These are phyloP conservation scores for Pogonomyrmex barbatus DNA, from an alignment of 1,140 invertebrate genomes.

Conservation along the genomic window DNA sequence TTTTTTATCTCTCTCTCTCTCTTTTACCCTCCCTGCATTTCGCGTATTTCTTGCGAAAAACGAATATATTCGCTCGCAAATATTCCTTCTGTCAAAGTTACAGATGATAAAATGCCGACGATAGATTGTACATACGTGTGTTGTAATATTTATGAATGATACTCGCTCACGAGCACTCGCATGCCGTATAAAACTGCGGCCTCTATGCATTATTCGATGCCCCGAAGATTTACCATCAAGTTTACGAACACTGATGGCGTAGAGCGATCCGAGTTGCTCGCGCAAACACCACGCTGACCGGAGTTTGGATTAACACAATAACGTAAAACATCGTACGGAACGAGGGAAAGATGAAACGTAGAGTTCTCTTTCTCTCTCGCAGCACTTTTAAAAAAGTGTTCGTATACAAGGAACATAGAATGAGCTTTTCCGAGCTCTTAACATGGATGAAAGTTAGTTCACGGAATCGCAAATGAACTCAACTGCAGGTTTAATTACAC, in stretches of 20 bases:
- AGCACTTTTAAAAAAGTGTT: not conserved
- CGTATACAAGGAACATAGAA: not conserved
- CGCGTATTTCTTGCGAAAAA: not conserved
- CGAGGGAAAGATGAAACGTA: not conserved
- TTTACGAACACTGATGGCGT: not conserved
- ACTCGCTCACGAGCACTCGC: constrained; percentile 1
- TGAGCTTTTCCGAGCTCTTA: not conserved
- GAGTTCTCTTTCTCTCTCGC: not conserved
- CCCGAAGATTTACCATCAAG: constrained; percentile 32
- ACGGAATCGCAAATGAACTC: not conserved
- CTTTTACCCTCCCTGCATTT: not conserved
- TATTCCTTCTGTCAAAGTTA: constrained; percentile 19
- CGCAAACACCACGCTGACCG: not conserved
- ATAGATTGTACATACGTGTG: not conserved
- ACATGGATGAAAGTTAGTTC: not conserved
- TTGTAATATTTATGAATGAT: constrained; percentile 48
- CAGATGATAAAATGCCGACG: constrained; percentile 10
- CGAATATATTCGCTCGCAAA: not conserved
- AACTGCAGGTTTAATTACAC: not conserved
- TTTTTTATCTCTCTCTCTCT: not conserved
- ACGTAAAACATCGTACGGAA: not conserved
- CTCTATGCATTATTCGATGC: constrained; percentile 44
- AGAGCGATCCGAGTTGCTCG: constrained; percentile 5
- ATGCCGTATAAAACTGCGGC: not conserved
- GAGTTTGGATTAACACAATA: not conserved